phyloP scores from a whole-genome alignment of 2,888 invertebrate species.

The Tiliacea aurago region DNA sequence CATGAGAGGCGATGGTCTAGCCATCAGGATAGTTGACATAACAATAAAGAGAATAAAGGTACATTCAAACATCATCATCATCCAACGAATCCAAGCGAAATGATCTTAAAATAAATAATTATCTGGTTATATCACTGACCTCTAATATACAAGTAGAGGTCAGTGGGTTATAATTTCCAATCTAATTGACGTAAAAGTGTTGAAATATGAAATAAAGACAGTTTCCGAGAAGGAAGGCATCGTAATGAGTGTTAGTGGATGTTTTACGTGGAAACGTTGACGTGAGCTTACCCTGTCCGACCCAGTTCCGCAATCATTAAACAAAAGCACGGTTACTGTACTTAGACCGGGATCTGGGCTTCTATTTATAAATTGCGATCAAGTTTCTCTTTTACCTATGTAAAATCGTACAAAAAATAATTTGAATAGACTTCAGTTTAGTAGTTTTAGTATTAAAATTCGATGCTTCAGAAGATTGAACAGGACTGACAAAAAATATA shows the following conservation, averaged over 20 bases:
- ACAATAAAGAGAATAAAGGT: not conserved
- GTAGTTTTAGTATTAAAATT: too few species aligned
- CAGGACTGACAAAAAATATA: not conserved
- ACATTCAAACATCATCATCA: not conserved
- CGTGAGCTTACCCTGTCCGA: conserved; percentile 30
- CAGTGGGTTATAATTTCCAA: too few species aligned
- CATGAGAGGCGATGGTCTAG: not conserved
- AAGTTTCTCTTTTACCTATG: not conserved
- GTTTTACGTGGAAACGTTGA: conserved; percentile 39
- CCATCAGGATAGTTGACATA: not conserved
- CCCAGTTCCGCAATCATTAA: conserved; percentile 42
- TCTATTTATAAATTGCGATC: not conserved
- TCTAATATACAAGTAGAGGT: too few species aligned
- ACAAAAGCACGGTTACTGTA: conserved; percentile 44
- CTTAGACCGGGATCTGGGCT: conserved; percentile 18
- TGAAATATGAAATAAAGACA: not conserved
- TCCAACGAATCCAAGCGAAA: not conserved
- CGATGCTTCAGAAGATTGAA: not conserved
- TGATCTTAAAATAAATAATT: too few species aligned
- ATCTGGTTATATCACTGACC: too few species aligned
- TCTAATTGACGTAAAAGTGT: not conserved
- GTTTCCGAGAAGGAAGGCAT: conserved; percentile 11
- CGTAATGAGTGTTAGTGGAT: conserved; percentile 29
- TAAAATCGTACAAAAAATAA: not conserved
- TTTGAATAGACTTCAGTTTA: not conserved